Conservation (phyloP, 2,113 vertebrate species). For the Trematomus loennbergii region DNA sequence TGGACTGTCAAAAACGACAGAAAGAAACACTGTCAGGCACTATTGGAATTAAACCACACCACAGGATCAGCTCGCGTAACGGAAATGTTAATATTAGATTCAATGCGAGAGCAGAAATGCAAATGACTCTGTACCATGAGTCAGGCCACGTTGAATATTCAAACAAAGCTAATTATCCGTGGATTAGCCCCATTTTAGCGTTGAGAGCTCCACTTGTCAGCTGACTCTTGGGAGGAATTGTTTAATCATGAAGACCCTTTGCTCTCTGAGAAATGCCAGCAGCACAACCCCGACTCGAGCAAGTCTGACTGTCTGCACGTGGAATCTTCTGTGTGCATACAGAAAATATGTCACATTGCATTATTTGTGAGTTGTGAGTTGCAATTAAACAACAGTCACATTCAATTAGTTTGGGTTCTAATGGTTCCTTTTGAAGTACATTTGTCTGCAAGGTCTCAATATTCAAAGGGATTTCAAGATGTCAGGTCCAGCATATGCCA, state of each 20-base stretch:
- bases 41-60: slow-evolving; percentile 11
- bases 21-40: neutral
- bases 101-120: slow-evolving; percentile 33
- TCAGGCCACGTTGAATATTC: slow-evolving; percentile 65
- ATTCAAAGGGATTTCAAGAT: neutral
- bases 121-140: slow-evolving; percentile 46
- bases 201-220: slow-evolving; percentile 65
- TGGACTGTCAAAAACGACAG: slow-evolving; percentile 43
- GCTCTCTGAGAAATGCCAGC: slow-evolving; percentile 55
- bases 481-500: slow-evolving; percentile 41
- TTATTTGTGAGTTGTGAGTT: slow-evolving; percentile 8
- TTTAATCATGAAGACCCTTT: slow-evolving; percentile 63
- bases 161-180: slow-evolving; percentile 76
- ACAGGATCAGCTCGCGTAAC: slow-evolving; percentile 2
- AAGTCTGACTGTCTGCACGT: neutral
- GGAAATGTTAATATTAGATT: slow-evolving; percentile 36
- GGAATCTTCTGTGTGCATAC: neutral
- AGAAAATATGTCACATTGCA: slow-evolving; percentile 19
- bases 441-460: slow-evolving; percentile 2
- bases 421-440: neutral
- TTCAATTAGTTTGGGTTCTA: slow-evolving; percentile 11
- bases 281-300: neutral
- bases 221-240: slow-evolving; percentile 55
- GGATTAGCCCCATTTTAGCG: slow-evolving; percentile 73
- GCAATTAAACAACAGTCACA: slow-evolving; percentile 28